Evolutionary conservation across 2,113 vertebrate genomes (phyloP).

Genomic region (Myodes glareolus): DNA sequence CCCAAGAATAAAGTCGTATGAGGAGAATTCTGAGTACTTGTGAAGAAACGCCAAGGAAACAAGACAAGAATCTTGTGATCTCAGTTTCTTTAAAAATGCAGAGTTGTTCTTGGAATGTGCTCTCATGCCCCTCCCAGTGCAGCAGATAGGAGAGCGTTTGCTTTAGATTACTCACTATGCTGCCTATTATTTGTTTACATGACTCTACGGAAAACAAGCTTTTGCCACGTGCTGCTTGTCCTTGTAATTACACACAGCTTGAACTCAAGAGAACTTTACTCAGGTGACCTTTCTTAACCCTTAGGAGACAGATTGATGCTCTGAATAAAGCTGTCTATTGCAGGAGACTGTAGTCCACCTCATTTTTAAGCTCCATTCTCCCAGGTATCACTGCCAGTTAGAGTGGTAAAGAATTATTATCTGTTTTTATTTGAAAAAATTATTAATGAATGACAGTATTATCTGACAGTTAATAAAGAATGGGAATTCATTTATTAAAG

Average conservation of each 20-base stretch:
- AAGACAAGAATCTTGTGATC: neutral
- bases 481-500: neutral
- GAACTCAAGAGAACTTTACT: neutral
- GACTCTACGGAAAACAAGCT: neutral
- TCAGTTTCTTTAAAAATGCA: neutral
- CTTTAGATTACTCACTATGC: neutral
- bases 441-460: neutral
- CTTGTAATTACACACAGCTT: neutral
- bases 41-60: neutral
- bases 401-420: neutral
- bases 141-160: neutral
- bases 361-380: neutral
- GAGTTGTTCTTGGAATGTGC: neutral
- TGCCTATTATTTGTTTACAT: neutral
- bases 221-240: neutral
- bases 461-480: neutral
- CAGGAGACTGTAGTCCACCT: neutral
- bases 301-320: neutral
- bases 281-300: neutral
- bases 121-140: neutral
- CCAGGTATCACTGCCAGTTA: neutral
- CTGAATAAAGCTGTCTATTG: neutral
- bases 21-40: neutral
- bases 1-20: neutral
- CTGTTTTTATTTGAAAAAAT: neutral